Evolutionary conservation across 2,797 vertebrate species (phyloP), one percentile per base, ranked within the genome.

Genomic region (Epinephelus coioides): DNA sequence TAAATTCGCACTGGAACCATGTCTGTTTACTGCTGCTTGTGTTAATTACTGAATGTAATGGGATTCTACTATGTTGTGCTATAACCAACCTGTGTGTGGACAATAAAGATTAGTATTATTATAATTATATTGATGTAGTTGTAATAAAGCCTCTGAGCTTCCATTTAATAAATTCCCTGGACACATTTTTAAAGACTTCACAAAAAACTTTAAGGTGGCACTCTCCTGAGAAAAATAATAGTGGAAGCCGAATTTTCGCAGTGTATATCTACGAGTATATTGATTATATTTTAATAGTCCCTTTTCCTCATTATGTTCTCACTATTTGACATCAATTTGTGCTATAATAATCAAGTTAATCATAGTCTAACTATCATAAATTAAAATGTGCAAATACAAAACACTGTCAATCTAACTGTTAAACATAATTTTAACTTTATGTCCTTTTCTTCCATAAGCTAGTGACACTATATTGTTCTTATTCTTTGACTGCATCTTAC

Each of bases 221-320:
- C 6, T 40, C 78, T 79, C 25, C 40, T 51, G 18, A 65, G 25
- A 67, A 72, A 38, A 81, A 60, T 49, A 63, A 43, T 25, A 69
- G 17, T 8, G 13, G n/a, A 59, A 27, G 65, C 19, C 53, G 7
- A 50, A 23, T n/a, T 27, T 27, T 5, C 1, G 27, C 3, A 70
- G n/a, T 63, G 15, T n/a, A 18, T 17, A 44, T 78, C 51, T 66
- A 59, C 62, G 21, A 9, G 3, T 54, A 8, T 62, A 38, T 25
- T 59, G 6, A 57, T 40, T 40, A 40, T 49, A 23, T 66, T 65
- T 34, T 4, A 53, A 30, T 55, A 19, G 9, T 14, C 15, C 15
- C 49, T 53, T 49, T 19, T 25, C 13, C 6, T 49, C 11, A 74
- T 11, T 44, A 6, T 68, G 15, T 21, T 53, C 18, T 46, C 2